Base-by-base conservation (phyloP, 2,113 vertebrate species). In the Hemibagrus wyckioides region DNA sequence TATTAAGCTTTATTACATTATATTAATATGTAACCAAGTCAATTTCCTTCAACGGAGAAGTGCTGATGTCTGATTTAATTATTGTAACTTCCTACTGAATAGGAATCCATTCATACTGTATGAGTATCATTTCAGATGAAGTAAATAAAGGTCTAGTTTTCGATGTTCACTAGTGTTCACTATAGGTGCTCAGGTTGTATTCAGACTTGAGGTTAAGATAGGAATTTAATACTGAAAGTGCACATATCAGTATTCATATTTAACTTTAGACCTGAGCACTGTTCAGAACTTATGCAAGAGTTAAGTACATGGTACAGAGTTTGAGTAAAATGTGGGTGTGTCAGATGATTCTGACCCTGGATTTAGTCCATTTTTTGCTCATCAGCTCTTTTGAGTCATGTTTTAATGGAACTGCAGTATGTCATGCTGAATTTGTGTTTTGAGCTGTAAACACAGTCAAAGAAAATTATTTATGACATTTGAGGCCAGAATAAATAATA, bases 41-140 rank as follows among this genome's bases (percentile, higher is more conserved):
- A 83, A 77, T 79, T 83, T 59, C 80, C 71, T 76, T 61, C 65
- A 77, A 73, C 76, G 83, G 79, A 88, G 56, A 54, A 69, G 80
- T 86, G 79, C 59, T 82, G 57, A 82, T 88, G 79, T 85, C 67
- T 83, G 19, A 56, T 48, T 54, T 82, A 57, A 85, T 79, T 76
- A 89, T 50, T 83, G 80, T 69, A 79, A 85, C 79, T 33, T 83
- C 33, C 8, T 65, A 33, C 84, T 63, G 48, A 39, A 83, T 59
- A 28, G 36, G 69, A 69, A 82, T 89, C 84, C 76, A n/a, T 9
- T 50, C n/a, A 50, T 25, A 75, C 54, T 41, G 67, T 41, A 73
- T 11, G 23, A 71, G 25, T 75, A 48, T 75, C 10, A 75, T 75
- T 75, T 75, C 5, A 28, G 71, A 75, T 44, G 5, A 71, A 44